phyloP scores from a whole-genome alignment of 2,113 vertebrate genomes.

The Carassius carassius region DNA sequence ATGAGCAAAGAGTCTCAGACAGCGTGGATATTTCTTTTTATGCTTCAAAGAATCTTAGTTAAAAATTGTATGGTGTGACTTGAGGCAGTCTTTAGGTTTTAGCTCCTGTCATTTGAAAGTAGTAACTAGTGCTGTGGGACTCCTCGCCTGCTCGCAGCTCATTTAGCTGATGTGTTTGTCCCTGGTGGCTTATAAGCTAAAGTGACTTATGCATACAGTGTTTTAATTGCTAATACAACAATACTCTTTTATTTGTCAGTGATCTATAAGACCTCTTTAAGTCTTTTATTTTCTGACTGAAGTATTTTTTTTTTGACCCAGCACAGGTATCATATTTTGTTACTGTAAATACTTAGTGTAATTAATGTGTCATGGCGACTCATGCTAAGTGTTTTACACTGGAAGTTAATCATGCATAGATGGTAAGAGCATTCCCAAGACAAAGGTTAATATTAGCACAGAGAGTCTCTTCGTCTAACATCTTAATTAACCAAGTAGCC shows the following conservation, averaged over 20 bases:
- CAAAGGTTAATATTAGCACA: conserved; percentile 62
- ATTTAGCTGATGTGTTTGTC: conserved; percentile 41
- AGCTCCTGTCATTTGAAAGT: conserved; percentile 23
- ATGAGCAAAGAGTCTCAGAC: background rate
- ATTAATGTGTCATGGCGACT: conserved; percentile 62
- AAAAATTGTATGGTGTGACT: background rate
- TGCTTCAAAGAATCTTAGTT: background rate
- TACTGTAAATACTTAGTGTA: conserved; percentile 60
- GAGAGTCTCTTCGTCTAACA: conserved; percentile 63
- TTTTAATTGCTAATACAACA: conserved; percentile 42
- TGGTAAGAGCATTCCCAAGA: conserved; percentile 65
- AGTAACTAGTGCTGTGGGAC: conserved; percentile 48
- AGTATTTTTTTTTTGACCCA: conserved; percentile 62
- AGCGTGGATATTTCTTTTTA: background rate
- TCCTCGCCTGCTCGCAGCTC: conserved; percentile 41
- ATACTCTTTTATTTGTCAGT: background rate
- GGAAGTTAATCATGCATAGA: conserved; percentile 74
- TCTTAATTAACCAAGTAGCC: conserved; percentile 59
- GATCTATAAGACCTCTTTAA: background rate
- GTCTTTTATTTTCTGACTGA: conserved; percentile 23
- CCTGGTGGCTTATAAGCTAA: conserved; percentile 35
- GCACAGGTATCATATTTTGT: conserved; percentile 69
- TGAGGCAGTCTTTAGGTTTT: conserved; percentile 12
- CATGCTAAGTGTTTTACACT: conserved; percentile 74
- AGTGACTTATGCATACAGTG: conserved; percentile 28